A percentile compares a stretch with the other conserved stretches of the same genome.
phyloP scores from a whole-genome alignment of 2,888 invertebrate species.

The Aspidiotus destructor region DNA sequence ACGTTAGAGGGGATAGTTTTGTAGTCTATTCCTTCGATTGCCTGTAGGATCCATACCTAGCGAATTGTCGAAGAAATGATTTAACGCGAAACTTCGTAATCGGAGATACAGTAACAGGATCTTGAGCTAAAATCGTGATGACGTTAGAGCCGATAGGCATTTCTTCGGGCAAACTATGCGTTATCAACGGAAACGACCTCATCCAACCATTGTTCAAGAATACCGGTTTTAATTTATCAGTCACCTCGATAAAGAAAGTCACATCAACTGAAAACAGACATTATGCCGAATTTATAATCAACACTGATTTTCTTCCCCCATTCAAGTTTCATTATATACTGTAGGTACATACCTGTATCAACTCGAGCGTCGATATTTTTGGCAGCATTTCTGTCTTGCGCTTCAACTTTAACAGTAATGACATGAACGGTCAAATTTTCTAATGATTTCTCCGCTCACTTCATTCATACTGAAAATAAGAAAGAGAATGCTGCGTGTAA shows the following conservation, averaged over 20 bases:
- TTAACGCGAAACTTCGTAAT: constrained; percentile 37
- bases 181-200: constrained; percentile 56
- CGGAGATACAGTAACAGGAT: constrained; percentile 41
- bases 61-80: constrained; percentile 36
- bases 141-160: constrained; percentile 64
- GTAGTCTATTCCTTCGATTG: constrained; percentile 63
- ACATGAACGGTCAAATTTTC: constrained; percentile 66
- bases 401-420: constrained; percentile 61
- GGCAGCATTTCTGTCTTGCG: constrained; percentile 59
- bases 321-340: too few species aligned
- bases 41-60: constrained; percentile 46
- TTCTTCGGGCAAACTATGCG: constrained; percentile 62
- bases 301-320: too few species aligned
- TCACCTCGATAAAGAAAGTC: too few species aligned
- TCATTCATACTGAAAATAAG: constrained; percentile 50
- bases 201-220: constrained; percentile 66
- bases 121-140: constrained; percentile 58
- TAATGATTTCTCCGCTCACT: constrained; percentile 55
- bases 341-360: constrained; percentile 44
- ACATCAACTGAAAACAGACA: constrained; percentile 47
- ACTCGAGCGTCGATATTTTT: constrained; percentile 55
- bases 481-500: too few species aligned
- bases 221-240: constrained; percentile 65
- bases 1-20: constrained; percentile 57
- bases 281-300: neutral